A percentile compares a stretch with the other conserved stretches of the same genome.
Evolutionary conservation across 2,888 invertebrate genomes (phyloP).

Genomic region (Trissolcus brochymenae): DNA sequence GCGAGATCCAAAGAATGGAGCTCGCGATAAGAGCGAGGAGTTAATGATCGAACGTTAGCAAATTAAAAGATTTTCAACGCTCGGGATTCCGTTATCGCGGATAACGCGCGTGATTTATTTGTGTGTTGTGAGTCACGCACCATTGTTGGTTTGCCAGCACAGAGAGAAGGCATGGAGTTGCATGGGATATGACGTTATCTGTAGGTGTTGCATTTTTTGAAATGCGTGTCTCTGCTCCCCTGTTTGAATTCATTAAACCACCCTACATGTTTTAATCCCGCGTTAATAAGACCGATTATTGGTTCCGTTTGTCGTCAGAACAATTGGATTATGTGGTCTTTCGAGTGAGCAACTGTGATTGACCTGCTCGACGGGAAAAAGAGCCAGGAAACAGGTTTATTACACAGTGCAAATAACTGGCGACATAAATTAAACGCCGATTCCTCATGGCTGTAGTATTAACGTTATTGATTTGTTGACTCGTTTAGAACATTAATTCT

Average conservation of each 20-base stretch:
- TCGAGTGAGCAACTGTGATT: too few species aligned
- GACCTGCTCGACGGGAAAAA: too few species aligned
- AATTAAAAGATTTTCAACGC: slow-evolving; percentile 27
- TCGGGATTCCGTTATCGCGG: slow-evolving; percentile 19
- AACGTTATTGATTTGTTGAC: not conserved
- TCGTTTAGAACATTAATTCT: not conserved
- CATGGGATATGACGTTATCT: slow-evolving; percentile 34
- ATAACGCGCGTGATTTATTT: slow-evolving; percentile 14
- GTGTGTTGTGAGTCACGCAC: slow-evolving; percentile 30
- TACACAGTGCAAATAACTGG: too few species aligned
- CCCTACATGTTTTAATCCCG: slow-evolving; percentile 64
- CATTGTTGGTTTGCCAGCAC: slow-evolving; percentile 4
- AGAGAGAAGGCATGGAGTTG: not conserved
- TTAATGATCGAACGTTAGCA: slow-evolving; percentile 25
- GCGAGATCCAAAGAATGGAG: slow-evolving; percentile 23
- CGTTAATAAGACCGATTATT: slow-evolving; percentile 30
- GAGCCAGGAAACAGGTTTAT: too few species aligned
- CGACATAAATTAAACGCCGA: not conserved
- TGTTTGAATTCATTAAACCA: slow-evolving; percentile 27
- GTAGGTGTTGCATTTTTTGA: slow-evolving; percentile 17
- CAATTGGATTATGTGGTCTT: slow-evolving; percentile 10
- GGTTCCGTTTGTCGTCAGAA: slow-evolving; percentile 9
- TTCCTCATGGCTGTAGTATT: slow-evolving; percentile 4
- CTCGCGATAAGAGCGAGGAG: slow-evolving; percentile 1
- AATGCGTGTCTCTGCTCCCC: slow-evolving; percentile 9